phyloP scores from a whole-genome alignment of 1,140 invertebrate genomes.

The Drosophila melanica region DNA sequence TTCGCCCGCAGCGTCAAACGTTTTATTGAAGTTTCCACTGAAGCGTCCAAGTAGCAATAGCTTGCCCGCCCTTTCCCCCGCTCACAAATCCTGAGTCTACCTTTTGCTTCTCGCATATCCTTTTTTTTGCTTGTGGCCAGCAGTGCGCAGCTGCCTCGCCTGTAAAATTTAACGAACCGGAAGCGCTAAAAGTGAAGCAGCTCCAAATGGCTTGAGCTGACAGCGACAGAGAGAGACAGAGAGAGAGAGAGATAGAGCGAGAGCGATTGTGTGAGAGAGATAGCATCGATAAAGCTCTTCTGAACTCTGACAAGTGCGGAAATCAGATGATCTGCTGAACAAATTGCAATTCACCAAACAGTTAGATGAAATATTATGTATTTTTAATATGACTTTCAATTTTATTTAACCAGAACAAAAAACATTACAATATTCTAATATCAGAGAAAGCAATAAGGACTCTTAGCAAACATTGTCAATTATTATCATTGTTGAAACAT shows the following conservation, averaged over 20 bases:
- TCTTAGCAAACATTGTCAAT: not conserved
- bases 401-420: not conserved
- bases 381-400: conserved; percentile 17
- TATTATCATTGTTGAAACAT: not conserved
- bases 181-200: conserved; percentile 64
- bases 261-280: not conserved
- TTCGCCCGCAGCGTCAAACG: conserved; percentile 77
- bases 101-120: conserved; percentile 20
- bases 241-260: not conserved
- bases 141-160: conserved; percentile 26
- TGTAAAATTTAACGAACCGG: conserved; percentile 75
- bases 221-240: not conserved
- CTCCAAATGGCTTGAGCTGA: conserved; percentile 29
- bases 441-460: too few relatives aligned
- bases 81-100: conserved; percentile 22
- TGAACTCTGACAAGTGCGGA: conserved; percentile 27
- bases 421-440: too few relatives aligned
- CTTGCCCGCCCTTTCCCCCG: conserved; percentile 27
- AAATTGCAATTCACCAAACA: conserved; percentile 18
- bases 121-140: conserved; percentile 22
- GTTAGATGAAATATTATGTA: conserved; percentile 33
- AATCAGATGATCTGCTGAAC: conserved; percentile 34
- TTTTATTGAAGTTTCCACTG: conserved; percentile 80
- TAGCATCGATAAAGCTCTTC: not conserved
- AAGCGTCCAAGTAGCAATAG: conserved; percentile 32